A percentile compares a stretch with the other conserved stretches of the same genome.
These are phyloP conservation scores for Hipposideros armiger DNA, from an alignment of 2,113 vertebrate genomes.

Conservation along the genomic window DNA sequence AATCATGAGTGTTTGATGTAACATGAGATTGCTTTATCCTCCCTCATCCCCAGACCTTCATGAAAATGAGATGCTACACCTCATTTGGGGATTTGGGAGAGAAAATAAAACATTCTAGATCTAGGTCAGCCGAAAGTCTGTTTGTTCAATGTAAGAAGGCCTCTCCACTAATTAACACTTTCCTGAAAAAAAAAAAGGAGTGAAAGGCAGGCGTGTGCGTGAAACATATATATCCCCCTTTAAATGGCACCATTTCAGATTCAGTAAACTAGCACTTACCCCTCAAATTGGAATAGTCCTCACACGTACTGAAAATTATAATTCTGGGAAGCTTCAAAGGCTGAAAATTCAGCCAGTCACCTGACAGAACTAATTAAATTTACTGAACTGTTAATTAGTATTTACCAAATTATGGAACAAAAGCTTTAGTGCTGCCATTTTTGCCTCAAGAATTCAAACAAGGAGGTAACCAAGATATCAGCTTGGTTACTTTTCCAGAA, in stretches of 20 bases:
- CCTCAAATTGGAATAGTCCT: not conserved
- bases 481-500: not conserved
- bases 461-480: not conserved
- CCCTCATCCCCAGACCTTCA: conserved; percentile 16
- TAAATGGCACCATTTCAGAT: conserved; percentile 6
- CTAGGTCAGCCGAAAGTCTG: conserved; percentile 56
- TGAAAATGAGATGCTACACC: conserved; percentile 71
- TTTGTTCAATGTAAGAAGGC: conserved; percentile 42
- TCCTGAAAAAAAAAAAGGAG: not conserved
- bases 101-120: conserved; percentile 69
- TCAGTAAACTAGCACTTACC: not conserved
- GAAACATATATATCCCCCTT: conserved; percentile 29
- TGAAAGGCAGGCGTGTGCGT: not conserved
- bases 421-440: not conserved
- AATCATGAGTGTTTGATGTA: conserved; percentile 57
- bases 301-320: conserved; percentile 32
- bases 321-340: conserved; percentile 39
- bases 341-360: conserved; percentile 67
- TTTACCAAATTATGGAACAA: not conserved
- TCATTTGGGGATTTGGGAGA: conserved; percentile 31
- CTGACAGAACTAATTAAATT: conserved; percentile 60
- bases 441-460: conserved; percentile 41
- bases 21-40: conserved; percentile 46
- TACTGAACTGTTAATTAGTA: not conserved
- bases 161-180: conserved; percentile 59